Base-by-base conservation (phyloP, 35 echinoderm and acorn worm genomes). In the Chiridota heheva region DNA sequence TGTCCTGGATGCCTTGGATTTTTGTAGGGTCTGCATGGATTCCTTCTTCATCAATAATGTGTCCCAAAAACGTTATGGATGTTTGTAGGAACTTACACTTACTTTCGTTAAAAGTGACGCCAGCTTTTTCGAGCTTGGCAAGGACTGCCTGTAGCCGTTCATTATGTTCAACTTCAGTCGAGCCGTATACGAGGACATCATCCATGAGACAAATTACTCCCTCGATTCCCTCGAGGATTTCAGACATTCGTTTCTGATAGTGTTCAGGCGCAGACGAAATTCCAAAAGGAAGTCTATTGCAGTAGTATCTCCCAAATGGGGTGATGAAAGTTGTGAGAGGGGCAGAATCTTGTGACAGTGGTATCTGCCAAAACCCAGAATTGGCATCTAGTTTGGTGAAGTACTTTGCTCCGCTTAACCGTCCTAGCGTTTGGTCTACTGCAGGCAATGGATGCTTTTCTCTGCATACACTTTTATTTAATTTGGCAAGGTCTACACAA, bases 301-400 rank as follows among this genome's bases (percentile, higher is more conserved):
- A 77, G 10, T 20, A 68, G 35, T 66, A 85, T 25, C 88, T n/a
- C 15, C 81, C 88, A 25, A 84, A 68, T 24, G 81, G 71, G 44
- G 72, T 91, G 3, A 91, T 84, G 43, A 85, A 91, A 27, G 81
- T 84, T 1, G 72, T 84, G 12, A 77, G 33, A 17, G 47, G 41
- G 8, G 40, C 12, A 44, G 81, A 78, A 4, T 84, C 70, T 28
- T 37, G 7, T 5, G 37, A 38, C n/a, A 91, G 55, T 2, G 60
- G 45, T 38, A 91, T 77, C n/a, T 91, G 88, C 88, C 81, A 91
- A 44, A 91, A 91, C 8, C 72, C 72, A 42, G 36, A 63, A 49
- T 91, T 85, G 1, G 89, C 66, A 60, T 86, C 82, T 3, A 91
- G 42, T 42, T 80, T 86, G 0, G 73, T 63, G 34, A 91, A 86